Conservation (phyloP, 2,113 vertebrate species). For the Nerophis ophidion region DNA sequence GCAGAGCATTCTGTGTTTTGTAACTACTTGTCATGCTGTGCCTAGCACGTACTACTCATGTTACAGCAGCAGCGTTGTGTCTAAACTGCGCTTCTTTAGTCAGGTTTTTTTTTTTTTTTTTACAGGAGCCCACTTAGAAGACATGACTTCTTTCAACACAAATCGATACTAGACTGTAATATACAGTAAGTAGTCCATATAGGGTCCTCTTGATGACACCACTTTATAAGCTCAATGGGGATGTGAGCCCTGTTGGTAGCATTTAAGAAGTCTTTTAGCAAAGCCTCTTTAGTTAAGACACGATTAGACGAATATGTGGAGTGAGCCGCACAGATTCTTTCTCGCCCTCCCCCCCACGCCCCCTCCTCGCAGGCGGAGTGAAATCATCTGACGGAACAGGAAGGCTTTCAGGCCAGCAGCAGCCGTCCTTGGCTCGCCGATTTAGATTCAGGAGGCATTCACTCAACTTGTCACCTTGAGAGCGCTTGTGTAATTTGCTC, state of each 20-base stretch:
- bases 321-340: slow-evolving; percentile 13
- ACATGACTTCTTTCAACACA: too few relatives aligned
- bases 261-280: slow-evolving; percentile 9
- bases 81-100: too few relatives aligned
- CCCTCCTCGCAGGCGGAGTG: slow-evolving; percentile 3
- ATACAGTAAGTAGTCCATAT: too few relatives aligned
- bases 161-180: too few relatives aligned
- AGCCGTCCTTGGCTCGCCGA: slow-evolving; percentile 51
- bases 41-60: too few relatives aligned
- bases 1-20: too few relatives aligned
- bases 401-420: slow-evolving; percentile 15
- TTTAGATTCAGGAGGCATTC: slow-evolving; percentile 50
- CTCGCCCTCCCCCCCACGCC: slow-evolving; percentile 2
- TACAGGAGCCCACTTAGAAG: too few relatives aligned
- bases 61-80: too few relatives aligned
- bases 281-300: slow-evolving; percentile 12
- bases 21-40: too few relatives aligned
- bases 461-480: slow-evolving; percentile 60
- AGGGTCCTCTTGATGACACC: too few relatives aligned
- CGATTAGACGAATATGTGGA: slow-evolving; percentile 3
- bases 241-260: not conserved
- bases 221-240: too few relatives aligned
- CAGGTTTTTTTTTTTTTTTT: too few relatives aligned
- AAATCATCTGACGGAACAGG: slow-evolving; percentile 22
- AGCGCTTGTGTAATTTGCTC: slow-evolving; percentile 51